Evolutionary conservation across 2,113 vertebrate species (phyloP).

Genomic region (human (Homo sapiens)): GRCh38 chr11:30969501-30970000

Average conservation of each 20-base stretch:
- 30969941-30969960: neutral
- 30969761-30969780: neutral
- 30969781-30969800: neutral
- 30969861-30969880: neutral
- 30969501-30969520: neutral
- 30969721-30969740: neutral
- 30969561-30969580: neutral
- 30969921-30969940: neutral
- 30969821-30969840: neutral
- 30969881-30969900: neutral
- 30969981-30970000: neutral
- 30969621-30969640: neutral
- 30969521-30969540: neutral
- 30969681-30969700: neutral
- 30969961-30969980: neutral
- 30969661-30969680: neutral
- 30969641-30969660: neutral
- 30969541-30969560: neutral
- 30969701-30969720: neutral
- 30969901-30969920: neutral
- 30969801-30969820: neutral
- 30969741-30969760: neutral
- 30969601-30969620: conserved; percentile 6
- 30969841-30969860: neutral
- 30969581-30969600: neutral